phyloP scores from a whole-genome alignment of 1,140 invertebrate genomes.

The Heliconius hewitsoni region DNA sequence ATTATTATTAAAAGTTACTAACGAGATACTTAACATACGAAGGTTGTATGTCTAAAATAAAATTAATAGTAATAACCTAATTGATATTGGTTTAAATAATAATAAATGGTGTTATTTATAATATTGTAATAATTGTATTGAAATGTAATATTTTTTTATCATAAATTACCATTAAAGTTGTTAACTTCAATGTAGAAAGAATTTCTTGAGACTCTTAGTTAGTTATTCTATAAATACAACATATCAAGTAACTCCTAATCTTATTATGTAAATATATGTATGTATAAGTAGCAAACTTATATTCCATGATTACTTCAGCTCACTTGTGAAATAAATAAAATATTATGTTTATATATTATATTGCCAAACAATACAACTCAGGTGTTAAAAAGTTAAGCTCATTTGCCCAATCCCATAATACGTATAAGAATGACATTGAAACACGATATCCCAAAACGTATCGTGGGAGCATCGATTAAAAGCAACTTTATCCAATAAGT shows the following conservation, averaged over 20 bases:
- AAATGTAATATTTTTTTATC: neutral
- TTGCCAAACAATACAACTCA: neutral
- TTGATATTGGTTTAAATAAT: neutral
- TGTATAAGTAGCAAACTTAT: neutral
- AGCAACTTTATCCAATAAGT: constrained; percentile 33
- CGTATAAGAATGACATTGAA: neutral
- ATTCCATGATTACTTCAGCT: neutral
- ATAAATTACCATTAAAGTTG: neutral
- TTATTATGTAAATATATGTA: constrained; percentile 16
- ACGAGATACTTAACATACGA: neutral
- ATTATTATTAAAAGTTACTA: neutral
- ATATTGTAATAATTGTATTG: too few relatives aligned
- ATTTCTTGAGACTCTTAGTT: neutral
- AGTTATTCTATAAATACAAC: neutral
- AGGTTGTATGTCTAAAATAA: neutral
- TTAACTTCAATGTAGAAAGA: neutral
- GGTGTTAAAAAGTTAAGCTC: neutral
- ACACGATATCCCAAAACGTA: neutral
- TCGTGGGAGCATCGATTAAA: constrained; percentile 2
- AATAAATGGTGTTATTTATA: neutral
- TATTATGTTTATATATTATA: neutral
- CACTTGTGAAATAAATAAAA: too few relatives aligned
- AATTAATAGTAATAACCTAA: neutral
- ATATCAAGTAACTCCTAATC: constrained; percentile 20
- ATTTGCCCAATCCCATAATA: neutral